These are phyloP conservation scores for Thelaira solivaga DNA, from an alignment of 2,888 invertebrate genomes.

Conservation along the genomic window DNA sequence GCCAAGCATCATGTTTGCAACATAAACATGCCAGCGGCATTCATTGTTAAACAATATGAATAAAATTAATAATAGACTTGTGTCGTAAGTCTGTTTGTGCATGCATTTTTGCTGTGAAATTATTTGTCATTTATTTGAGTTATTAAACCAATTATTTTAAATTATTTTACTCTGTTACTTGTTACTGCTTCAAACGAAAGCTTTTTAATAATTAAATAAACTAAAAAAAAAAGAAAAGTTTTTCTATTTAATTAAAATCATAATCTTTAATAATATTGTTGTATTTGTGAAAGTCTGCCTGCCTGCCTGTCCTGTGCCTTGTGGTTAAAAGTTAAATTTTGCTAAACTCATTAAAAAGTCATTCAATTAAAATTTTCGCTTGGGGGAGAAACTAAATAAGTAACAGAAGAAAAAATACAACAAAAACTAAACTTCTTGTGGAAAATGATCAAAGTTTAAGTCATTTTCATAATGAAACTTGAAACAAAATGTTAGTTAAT, in stretches of 20 bases:
- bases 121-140: background rate
- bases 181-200: background rate
- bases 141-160: constrained; percentile 31
- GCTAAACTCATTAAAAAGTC: constrained; percentile 39
- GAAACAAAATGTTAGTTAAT: background rate
- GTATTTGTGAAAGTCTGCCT: background rate
- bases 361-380: constrained; percentile 31
- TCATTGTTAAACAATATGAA: background rate
- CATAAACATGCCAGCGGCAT: background rate
- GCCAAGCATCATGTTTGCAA: background rate
- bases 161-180: background rate
- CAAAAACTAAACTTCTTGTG: constrained; percentile 1
- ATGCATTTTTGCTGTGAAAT: background rate
- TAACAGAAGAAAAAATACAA: constrained; percentile 2
- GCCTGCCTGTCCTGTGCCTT: background rate
- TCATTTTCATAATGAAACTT: background rate
- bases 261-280: constrained; percentile 4
- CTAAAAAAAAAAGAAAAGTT: background rate
- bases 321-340: background rate
- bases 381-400: background rate
- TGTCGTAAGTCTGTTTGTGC: constrained; percentile 4
- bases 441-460: constrained; percentile 8
- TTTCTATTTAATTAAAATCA: constrained; percentile 1
- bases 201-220: background rate
- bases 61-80: too few relatives aligned